These are phyloP conservation scores for Channallabes apus DNA, from an alignment of 2,797 vertebrate genomes.

Conservation along the genomic window DNA sequence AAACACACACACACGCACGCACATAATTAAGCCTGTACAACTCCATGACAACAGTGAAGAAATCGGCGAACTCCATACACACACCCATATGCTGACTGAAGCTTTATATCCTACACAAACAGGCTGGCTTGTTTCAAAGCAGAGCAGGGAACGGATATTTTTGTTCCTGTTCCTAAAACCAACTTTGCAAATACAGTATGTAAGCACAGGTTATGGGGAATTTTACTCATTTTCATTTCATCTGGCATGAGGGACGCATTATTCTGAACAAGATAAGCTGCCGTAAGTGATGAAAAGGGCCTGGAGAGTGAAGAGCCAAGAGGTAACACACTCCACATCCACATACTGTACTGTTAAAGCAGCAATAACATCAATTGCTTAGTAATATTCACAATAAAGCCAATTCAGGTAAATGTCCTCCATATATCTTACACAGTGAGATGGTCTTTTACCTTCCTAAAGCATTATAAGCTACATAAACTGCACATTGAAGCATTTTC, in stretches of 20 bases:
- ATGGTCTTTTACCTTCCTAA: neutral
- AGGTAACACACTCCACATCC: neutral
- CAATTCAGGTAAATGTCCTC: neutral
- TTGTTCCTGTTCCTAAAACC: conserved; percentile 14
- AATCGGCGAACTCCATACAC: conserved; percentile 25
- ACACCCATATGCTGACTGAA: conserved; percentile 40
- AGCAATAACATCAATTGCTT: neutral
- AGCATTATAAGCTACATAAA: conserved; percentile 21
- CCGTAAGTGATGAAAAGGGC: conserved; percentile 3
- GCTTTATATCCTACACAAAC: conserved; percentile 28
- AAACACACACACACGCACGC: conserved; percentile 42
- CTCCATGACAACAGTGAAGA: conserved; percentile 44
- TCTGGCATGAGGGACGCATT: neutral
- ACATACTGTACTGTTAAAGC: neutral
- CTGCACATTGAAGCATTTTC: conserved; percentile 8
- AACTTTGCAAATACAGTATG: neutral
- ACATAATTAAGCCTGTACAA: conserved; percentile 38
- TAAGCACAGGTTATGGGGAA: neutral
- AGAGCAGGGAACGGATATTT: conserved; percentile 10
- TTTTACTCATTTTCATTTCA: conserved; percentile 9
- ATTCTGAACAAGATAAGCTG: conserved; percentile 10
- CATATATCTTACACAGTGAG: neutral
- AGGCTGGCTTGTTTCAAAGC: conserved; percentile 20
- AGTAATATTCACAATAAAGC: neutral
- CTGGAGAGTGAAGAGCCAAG: neutral